Evolutionary conservation across 2,888 invertebrate genomes (phyloP).

Genomic region (Scrobipalpa costella): DNA sequence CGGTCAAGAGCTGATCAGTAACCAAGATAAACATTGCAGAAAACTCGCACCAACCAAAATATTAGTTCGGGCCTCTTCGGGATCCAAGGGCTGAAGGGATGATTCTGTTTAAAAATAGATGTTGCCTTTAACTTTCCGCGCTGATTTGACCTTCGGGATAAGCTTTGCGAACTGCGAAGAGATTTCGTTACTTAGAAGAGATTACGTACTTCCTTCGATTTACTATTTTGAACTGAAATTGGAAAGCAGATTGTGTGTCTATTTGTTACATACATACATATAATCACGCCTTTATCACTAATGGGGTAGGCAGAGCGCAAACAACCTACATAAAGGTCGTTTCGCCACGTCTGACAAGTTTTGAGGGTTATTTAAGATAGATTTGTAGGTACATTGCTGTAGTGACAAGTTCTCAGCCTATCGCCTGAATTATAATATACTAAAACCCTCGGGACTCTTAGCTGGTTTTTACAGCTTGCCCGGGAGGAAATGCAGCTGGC

Average conservation of each 20-base stretch:
- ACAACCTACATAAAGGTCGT: too few relatives aligned
- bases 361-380: too few relatives aligned
- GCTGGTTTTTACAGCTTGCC: too few relatives aligned
- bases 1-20: not conserved
- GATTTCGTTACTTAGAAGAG: not conserved
- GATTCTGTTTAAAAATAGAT: conserved; percentile 9
- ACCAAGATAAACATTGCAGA: conserved; percentile 4
- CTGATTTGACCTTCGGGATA: conserved; percentile 13
- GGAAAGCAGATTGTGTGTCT: not conserved
- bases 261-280: too few relatives aligned
- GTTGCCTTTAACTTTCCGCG: conserved; percentile 2
- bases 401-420: too few relatives aligned
- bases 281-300: too few relatives aligned
- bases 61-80: conserved; percentile 11
- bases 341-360: too few relatives aligned
- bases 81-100: not conserved
- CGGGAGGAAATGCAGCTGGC: too few relatives aligned
- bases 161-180: not conserved
- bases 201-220: not conserved
- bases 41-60: conserved; percentile 8
- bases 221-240: not conserved
- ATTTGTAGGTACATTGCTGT: too few relatives aligned
- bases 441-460: too few relatives aligned
- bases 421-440: too few relatives aligned
- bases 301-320: too few relatives aligned